Conservation (phyloP, 2,888 invertebrate species). For the Paralinhomoeus sp. region DNA sequence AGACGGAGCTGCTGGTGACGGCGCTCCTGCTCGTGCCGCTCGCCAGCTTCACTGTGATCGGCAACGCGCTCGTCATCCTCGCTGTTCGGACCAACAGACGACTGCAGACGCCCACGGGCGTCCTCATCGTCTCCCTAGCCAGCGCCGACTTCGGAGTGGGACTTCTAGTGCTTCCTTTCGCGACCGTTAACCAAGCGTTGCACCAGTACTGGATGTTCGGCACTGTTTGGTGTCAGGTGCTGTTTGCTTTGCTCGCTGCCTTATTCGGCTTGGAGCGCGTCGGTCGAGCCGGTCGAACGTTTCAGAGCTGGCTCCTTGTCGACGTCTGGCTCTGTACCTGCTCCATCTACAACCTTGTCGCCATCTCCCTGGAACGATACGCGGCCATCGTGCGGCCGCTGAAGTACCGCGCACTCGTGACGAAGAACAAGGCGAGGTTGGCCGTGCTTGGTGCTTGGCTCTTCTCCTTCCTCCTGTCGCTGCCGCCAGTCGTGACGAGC, state of each 20-base stretch:
- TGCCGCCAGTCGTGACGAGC: conserved; percentile 75
- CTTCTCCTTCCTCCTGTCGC: conserved; percentile 79
- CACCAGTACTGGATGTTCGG: conserved; percentile 77
- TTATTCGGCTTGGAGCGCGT: too few species aligned
- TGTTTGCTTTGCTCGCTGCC: too few species aligned
- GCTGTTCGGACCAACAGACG: conserved; percentile 10
- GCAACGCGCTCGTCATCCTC: conserved; percentile 23
- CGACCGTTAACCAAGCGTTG: conserved; percentile 66
- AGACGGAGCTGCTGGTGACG: too few species aligned
- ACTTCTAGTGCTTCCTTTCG: conserved; percentile 76
- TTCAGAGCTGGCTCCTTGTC: conserved; percentile 75
- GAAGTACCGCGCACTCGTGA: conserved; percentile 66
- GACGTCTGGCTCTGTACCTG: conserved; percentile 98
- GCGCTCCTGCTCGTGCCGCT: conserved; percentile 17
- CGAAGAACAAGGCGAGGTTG: conserved; percentile 28
- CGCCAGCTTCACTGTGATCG: conserved; percentile 22
- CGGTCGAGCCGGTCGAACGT: too few species aligned
- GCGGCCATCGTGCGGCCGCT: conserved; percentile 88
- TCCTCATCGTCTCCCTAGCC: too few species aligned
- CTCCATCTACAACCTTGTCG: conserved; percentile 80
- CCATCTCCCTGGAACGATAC: conserved; percentile 66
- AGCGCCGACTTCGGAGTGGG: conserved; percentile 39
- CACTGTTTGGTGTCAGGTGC: conserved; percentile 56
- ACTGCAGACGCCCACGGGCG: too few species aligned
- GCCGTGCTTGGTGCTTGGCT: conserved; percentile 53